Percentiles rank a stretch among this genome's conserved stretches.
These are phyloP conservation scores for Erithacus rubecula DNA, from an alignment of 2,797 vertebrate species.

Conservation along the genomic window DNA sequence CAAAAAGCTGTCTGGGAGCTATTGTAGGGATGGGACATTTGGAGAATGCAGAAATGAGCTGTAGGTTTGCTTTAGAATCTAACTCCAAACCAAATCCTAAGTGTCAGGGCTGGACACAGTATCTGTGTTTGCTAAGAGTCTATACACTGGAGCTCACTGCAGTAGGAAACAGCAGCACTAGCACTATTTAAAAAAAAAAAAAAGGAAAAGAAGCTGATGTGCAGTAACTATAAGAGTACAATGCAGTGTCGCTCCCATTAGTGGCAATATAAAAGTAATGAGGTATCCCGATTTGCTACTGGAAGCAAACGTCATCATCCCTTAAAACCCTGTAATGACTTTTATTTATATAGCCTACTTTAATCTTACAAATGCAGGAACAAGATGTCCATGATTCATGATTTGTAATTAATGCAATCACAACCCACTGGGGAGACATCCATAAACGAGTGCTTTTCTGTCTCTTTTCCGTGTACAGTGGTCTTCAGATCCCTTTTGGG, in stretches of 20 bases:
- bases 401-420: not conserved
- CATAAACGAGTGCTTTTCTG: not conserved
- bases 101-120: not conserved
- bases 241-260: not conserved
- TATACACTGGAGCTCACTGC: not conserved
- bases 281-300: not conserved
- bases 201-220: not conserved
- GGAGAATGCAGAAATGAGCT: not conserved
- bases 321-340: not conserved
- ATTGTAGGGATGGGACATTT: not conserved
- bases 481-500: not conserved
- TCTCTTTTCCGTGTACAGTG: not conserved
- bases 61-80: not conserved
- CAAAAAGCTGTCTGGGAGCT: not conserved
- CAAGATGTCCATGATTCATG: not conserved
- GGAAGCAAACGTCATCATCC: not conserved
- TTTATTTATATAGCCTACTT: not conserved
- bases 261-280: not conserved
- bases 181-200: not conserved
- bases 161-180: not conserved
- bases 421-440: not conserved
- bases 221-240: not conserved
- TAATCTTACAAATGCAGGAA: not conserved
- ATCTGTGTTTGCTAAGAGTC: not conserved
- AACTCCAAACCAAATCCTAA: not conserved